These are phyloP conservation scores for Cisticola juncidis DNA, from an alignment of 2,113 vertebrate genomes.

Conservation along the genomic window DNA sequence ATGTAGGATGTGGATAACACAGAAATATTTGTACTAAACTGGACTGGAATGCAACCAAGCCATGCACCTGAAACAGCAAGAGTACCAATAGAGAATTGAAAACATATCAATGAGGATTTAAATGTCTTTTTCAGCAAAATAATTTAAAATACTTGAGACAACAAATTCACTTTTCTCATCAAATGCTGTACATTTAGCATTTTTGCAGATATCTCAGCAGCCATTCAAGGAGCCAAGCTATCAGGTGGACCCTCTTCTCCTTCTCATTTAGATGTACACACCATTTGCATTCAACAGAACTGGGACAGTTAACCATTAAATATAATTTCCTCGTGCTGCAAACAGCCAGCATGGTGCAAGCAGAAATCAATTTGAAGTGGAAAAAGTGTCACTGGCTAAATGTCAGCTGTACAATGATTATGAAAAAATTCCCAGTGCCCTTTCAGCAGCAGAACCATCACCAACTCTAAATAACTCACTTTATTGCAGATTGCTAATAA, in stretches of 20 bases:
- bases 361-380: background rate
- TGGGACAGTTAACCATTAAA: background rate
- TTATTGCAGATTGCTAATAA: background rate
- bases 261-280: background rate
- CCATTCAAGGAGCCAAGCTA: background rate
- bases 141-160: background rate
- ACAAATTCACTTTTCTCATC: background rate
- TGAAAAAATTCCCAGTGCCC: background rate
- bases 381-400: slow-evolving; percentile 3
- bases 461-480: background rate
- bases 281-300: background rate
- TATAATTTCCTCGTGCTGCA: background rate
- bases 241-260: background rate
- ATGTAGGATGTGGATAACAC: background rate
- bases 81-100: background rate
- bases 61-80: background rate
- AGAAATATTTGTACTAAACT: background rate
- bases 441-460: background rate
- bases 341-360: background rate
- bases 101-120: background rate
- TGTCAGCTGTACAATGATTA: background rate
- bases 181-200: background rate
- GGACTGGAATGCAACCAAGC: background rate
- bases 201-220: background rate
- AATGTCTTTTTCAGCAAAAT: background rate